Conservation (phyloP, 2,888 invertebrate genomes). For the Sipha maydis region DNA sequence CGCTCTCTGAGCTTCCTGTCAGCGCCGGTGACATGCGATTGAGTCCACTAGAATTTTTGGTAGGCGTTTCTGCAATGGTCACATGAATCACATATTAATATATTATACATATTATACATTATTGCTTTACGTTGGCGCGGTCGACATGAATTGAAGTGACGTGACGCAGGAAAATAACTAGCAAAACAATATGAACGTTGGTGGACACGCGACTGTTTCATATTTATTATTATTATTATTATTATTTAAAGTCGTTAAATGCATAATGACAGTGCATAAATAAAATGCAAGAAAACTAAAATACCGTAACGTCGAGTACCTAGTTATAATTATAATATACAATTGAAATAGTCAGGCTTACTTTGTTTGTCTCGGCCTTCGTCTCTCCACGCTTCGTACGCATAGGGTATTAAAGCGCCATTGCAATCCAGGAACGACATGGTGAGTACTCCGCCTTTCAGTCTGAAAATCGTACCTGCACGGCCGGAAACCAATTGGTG, state of each 20-base stretch:
- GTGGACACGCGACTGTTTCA: too few relatives aligned
- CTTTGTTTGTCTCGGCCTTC: conserved; percentile 75
- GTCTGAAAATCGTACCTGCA: conserved; percentile 91
- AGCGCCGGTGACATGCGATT: conserved; percentile 81
- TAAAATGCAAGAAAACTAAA: too few relatives aligned
- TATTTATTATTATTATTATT: too few relatives aligned
- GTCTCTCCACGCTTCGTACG: conserved; percentile 93
- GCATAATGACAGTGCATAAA: too few relatives aligned
- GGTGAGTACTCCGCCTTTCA: conserved; percentile 93
- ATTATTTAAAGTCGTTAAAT: too few relatives aligned
- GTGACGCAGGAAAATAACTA: too few relatives aligned
- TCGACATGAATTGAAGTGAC: not conserved
- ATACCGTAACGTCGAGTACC: too few relatives aligned
- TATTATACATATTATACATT: too few relatives aligned
- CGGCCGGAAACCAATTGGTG: conserved; percentile 47
- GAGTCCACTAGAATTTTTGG: conserved; percentile 73
- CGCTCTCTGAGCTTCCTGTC: conserved; percentile 68
- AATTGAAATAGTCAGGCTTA: conserved; percentile 1
- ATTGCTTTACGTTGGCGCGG: not conserved
- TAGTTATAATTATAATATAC: too few relatives aligned
- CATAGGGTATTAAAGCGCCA: conserved; percentile 89
- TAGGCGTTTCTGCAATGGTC: conserved; percentile 72
- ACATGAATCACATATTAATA: not conserved
- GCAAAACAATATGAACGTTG: too few relatives aligned
- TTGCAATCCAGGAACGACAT: conserved; percentile 97